Conservation (phyloP, 2,113 vertebrate genomes). For the Corvus moneduloides region DNA sequence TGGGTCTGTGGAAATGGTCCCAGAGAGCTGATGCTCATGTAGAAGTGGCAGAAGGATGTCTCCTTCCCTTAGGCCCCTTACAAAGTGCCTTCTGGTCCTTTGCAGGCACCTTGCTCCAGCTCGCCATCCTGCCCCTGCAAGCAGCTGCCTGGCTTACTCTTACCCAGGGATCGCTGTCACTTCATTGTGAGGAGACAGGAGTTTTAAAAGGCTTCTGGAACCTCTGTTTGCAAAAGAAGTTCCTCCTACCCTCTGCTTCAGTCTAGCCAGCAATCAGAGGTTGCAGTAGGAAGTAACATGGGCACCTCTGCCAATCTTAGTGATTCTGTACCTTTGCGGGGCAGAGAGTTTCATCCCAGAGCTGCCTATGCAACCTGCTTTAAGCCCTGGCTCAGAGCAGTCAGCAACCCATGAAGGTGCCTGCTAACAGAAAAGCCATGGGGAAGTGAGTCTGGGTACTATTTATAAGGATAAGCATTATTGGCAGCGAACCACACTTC, state of each 20-base stretch:
- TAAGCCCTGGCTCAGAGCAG: neutral
- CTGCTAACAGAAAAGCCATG: neutral
- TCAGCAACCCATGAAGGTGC: neutral
- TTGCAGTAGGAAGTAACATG: neutral
- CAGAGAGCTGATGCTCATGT: neutral
- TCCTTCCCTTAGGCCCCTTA: neutral
- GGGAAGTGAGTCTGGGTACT: neutral
- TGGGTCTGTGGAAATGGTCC: neutral
- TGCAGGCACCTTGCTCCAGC: neutral
- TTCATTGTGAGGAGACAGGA: neutral
- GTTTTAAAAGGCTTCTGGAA: neutral
- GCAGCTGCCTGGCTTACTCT: neutral
- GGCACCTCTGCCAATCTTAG: neutral
- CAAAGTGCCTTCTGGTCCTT: neutral
- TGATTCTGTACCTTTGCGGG: accelerated
- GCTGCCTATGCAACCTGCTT: neutral
- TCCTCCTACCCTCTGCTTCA: neutral
- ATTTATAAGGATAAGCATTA: neutral
- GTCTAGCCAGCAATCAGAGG: neutral
- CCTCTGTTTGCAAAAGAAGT: neutral
- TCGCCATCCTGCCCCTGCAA: neutral
- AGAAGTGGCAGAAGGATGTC: neutral
- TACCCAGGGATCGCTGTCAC: neutral
- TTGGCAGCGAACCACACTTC: accelerated
- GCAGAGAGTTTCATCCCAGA: neutral